Percentiles rank a stretch among this genome's conserved stretches.
These are phyloP conservation scores for Columbina picui DNA, from an alignment of 2,113 vertebrate species.

Conservation along the genomic window DNA sequence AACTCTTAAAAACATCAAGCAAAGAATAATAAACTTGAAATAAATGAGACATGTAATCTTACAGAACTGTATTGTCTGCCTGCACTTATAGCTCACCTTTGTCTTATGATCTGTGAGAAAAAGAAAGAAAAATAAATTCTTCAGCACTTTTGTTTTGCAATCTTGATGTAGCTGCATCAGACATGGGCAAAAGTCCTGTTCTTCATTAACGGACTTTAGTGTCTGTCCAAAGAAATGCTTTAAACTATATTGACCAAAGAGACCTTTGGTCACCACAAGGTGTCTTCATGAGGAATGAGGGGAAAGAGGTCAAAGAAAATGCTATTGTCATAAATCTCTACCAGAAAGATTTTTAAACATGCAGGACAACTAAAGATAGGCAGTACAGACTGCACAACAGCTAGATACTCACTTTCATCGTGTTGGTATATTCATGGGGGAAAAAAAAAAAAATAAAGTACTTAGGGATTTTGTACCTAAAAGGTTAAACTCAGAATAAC, in stretches of 20 bases:
- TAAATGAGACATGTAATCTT: not conserved
- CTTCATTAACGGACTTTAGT: not conserved
- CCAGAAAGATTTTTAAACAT: not conserved
- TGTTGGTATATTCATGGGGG: not conserved
- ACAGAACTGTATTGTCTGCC: not conserved
- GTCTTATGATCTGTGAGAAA: not conserved
- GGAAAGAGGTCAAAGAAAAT: not conserved
- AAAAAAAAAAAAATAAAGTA: fast-evolving
- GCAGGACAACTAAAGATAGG: not conserved
- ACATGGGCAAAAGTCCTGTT: not conserved
- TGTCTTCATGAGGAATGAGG: not conserved
- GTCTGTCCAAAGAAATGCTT: not conserved
- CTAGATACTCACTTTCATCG: not conserved
- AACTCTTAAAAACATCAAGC: not conserved
- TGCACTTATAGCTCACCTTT: not conserved
- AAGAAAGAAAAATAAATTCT: not conserved
- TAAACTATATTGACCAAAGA: not conserved
- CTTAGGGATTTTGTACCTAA: not conserved
- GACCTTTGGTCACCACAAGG: not conserved
- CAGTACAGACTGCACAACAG: not conserved
- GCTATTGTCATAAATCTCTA: not conserved
- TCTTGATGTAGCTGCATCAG: not conserved
- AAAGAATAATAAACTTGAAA: not conserved
- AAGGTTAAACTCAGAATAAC: not conserved
- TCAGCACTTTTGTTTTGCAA: not conserved